Conservation (phyloP, 2,113 vertebrate species). For the Halcyon senegalensis region DNA sequence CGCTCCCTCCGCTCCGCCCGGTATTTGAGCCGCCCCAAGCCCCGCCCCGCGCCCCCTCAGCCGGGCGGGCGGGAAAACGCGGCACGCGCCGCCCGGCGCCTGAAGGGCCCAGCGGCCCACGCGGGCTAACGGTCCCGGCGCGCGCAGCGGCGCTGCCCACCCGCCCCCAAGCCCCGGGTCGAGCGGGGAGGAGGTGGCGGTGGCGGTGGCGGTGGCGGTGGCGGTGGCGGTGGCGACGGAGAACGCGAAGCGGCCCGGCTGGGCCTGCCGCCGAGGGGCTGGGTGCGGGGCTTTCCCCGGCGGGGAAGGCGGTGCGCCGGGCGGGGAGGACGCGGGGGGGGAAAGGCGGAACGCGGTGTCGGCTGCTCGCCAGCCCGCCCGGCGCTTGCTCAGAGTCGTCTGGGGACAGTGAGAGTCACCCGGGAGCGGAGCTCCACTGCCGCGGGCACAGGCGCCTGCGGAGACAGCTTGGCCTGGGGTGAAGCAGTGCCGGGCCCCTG, state of each 20-base stretch:
- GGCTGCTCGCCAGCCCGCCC: not conserved
- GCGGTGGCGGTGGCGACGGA: too few species aligned
- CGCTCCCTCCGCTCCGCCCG: not conserved
- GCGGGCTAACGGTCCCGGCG: not conserved
- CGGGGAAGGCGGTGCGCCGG: not conserved
- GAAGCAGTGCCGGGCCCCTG: not conserved
- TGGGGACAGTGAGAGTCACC: too few species aligned
- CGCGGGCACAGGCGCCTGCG: not conserved
- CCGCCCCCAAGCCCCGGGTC: too few species aligned
- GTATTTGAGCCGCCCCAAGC: not conserved
- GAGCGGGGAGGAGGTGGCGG: too few species aligned
- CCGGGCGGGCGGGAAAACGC: not conserved
- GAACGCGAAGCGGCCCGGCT: too few species aligned
- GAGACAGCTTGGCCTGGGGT: rapidly evolving
- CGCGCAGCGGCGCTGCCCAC: too few species aligned
- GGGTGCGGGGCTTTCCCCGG: not conserved
- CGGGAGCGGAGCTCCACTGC: too few species aligned
- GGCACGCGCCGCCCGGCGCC: not conserved
- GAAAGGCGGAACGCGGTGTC: too few species aligned
- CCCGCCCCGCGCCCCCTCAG: not conserved
- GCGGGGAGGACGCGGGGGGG: not conserved
- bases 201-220: too few species aligned
- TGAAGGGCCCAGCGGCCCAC: not conserved
- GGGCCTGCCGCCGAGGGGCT: not conserved
- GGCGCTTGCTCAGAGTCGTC: too few species aligned